Conservation (phyloP, 2,113 vertebrate species). For the Muntiacus reevesi region DNA sequence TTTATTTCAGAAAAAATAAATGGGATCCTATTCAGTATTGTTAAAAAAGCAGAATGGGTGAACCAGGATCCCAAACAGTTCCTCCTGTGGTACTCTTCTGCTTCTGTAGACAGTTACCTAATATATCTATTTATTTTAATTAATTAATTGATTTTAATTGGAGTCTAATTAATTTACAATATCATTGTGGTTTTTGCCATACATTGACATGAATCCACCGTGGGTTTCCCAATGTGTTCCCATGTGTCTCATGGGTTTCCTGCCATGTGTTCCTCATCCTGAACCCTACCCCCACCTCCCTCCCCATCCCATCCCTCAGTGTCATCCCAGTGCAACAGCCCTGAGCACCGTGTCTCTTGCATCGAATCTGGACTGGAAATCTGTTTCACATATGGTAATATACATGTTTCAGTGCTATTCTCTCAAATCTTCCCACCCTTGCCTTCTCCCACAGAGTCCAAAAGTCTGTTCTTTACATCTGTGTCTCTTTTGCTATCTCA, state of each 20-base stretch:
- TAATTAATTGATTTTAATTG: background rate
- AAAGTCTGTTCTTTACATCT: background rate
- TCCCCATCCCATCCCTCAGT: background rate
- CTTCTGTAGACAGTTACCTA: background rate
- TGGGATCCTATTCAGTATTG: background rate
- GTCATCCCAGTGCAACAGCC: background rate
- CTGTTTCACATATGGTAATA: background rate
- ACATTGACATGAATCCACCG: background rate
- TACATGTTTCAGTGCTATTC: background rate
- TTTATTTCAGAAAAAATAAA: background rate
- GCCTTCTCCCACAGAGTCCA: background rate
- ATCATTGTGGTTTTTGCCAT: background rate
- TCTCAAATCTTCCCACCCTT: background rate
- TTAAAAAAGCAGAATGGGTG: background rate
- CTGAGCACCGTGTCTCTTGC: background rate
- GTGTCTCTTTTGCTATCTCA: background rate
- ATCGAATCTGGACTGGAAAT: fast-evolving
- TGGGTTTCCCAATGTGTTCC: too few relatives aligned
- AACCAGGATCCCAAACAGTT: background rate
- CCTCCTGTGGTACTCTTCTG: background rate
- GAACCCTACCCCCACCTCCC: background rate
- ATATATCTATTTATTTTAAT: too few relatives aligned
- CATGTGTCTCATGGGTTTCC: too few relatives aligned
- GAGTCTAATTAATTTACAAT: background rate
- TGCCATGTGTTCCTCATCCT: background rate